Evolutionary conservation across 2,797 vertebrate genomes (phyloP).

Genomic region (Ctenosaura bakeri): DNA sequence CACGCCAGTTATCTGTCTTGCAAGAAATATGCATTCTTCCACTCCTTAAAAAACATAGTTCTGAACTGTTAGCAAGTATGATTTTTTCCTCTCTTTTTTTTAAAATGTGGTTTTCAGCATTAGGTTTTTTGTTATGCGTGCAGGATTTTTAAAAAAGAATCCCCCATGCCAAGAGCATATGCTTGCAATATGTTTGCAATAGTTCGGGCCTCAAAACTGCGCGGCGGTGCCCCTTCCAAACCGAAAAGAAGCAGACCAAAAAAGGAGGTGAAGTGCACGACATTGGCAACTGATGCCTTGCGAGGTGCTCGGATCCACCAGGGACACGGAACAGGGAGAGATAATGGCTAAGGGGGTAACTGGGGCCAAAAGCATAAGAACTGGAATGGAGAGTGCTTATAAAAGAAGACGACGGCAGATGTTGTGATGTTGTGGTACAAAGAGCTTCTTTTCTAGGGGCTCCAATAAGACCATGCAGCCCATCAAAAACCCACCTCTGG

Average conservation of each 20-base stretch:
- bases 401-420: neutral
- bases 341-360: neutral
- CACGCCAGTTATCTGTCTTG: constrained; percentile 76
- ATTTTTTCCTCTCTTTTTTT: constrained; percentile 73
- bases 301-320: neutral
- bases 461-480: too few relatives aligned
- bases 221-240: constrained; percentile 12
- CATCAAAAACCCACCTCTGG: too few relatives aligned
- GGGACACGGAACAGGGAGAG: neutral
- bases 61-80: constrained; percentile 76
- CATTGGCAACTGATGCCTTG: neutral
- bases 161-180: constrained; percentile 74
- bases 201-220: constrained; percentile 58
- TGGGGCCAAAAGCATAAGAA: neutral
- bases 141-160: constrained; percentile 5
- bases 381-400: neutral
- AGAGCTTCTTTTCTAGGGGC: too few relatives aligned
- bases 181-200: constrained; percentile 80
- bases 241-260: constrained; percentile 9
- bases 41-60: constrained; percentile 70
- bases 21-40: constrained; percentile 73
- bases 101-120: constrained; percentile 80
- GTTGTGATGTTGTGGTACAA: too few relatives aligned
- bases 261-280: neutral
- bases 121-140: constrained; percentile 76